Conservation (phyloP, 2,113 vertebrate genomes). For the Elgaria multicarinata region DNA sequence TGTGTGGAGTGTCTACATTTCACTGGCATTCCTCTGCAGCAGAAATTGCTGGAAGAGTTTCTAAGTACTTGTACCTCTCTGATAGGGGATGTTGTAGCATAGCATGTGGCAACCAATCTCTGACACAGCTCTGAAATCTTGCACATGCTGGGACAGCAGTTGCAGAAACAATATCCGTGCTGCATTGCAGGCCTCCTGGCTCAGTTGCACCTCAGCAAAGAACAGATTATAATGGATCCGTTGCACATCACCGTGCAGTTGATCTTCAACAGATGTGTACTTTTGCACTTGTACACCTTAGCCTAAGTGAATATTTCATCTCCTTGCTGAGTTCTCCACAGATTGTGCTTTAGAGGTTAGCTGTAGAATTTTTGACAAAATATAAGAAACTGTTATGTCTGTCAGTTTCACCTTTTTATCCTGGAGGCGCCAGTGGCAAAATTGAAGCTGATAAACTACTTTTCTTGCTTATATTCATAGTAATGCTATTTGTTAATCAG, state of each 20-base stretch:
- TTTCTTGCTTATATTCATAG: not conserved
- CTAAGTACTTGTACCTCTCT: not conserved
- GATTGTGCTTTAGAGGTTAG: not conserved
- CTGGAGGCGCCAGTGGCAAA: not conserved
- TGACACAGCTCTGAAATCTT: not conserved
- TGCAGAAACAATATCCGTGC: not conserved
- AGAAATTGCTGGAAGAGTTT: not conserved
- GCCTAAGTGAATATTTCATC: not conserved
- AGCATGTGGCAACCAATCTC: not conserved
- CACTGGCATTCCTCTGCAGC: not conserved
- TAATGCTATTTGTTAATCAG: not conserved
- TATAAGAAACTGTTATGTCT: not conserved
- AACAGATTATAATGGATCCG: not conserved
- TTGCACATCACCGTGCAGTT: not conserved
- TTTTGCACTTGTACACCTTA: not conserved
- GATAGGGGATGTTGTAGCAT: not conserved
- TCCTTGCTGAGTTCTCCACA: not conserved
- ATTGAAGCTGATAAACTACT: not conserved
- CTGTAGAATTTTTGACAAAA: not conserved
- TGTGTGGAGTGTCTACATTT: not conserved
- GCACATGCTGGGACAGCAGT: not conserved
- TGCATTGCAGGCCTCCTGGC: constrained; percentile 6
- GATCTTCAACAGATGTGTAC: not conserved
- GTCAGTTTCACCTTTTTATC: not conserved
- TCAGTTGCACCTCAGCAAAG: not conserved